Evolutionary conservation across 1,140 invertebrate genomes (phyloP).

Genomic region (Diachasma alloeum): DNA sequence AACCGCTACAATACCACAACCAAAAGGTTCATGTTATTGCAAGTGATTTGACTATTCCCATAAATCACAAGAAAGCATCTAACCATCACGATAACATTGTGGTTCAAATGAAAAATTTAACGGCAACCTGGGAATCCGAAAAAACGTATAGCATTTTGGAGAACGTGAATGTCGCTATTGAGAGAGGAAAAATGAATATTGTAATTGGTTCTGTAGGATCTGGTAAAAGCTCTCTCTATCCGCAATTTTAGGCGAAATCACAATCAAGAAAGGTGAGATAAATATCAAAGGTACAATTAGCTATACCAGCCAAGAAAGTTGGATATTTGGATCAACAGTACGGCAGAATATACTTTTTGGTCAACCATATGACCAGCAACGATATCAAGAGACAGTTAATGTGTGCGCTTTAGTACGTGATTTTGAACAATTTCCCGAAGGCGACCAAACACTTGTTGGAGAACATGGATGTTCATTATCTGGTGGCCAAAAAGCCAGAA

Average conservation of each 20-base stretch:
- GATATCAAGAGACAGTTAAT: slow-evolving; percentile 69
- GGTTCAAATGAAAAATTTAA: no score
- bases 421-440: slow-evolving; percentile 76
- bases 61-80: no score
- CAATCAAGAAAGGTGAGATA: slow-evolving; percentile 66
- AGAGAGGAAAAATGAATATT: slow-evolving; percentile 67
- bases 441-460: slow-evolving; percentile 83
- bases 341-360: slow-evolving; percentile 85
- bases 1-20: no score
- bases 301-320: slow-evolving; percentile 82
- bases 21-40: no score
- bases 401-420: slow-evolving; percentile 75
- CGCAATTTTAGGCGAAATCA: slow-evolving; percentile 72
- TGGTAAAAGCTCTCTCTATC: slow-evolving; percentile 73
- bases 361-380: slow-evolving; percentile 68
- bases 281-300: slow-evolving; percentile 69
- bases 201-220: slow-evolving; percentile 73
- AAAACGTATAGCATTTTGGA: slow-evolving; percentile 60
- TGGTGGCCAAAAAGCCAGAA: slow-evolving; percentile 85
- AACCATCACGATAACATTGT: no score
- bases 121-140: slow-evolving; percentile 56
- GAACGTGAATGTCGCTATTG: slow-evolving; percentile 65
- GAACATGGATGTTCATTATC: slow-evolving; percentile 83
- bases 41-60: no score
- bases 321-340: slow-evolving; percentile 73